These are phyloP conservation scores for Perca flavescens DNA, from an alignment of 2,113 vertebrate species.

Conservation along the genomic window DNA sequence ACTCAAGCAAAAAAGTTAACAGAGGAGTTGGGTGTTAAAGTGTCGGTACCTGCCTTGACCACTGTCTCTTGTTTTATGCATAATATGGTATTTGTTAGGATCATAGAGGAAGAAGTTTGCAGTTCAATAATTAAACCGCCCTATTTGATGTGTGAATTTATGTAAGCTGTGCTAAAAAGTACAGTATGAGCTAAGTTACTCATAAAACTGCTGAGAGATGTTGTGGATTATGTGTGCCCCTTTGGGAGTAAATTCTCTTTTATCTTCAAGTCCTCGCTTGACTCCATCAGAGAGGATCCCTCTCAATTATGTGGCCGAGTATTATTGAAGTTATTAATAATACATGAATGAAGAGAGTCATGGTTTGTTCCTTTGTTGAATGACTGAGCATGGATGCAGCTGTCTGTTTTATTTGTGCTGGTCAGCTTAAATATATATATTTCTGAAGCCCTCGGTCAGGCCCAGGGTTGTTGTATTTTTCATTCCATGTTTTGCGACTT, in stretches of 20 bases:
- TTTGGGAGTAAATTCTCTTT: not conserved
- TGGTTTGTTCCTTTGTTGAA: not conserved
- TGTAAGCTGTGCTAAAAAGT: not conserved
- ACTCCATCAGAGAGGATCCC: not conserved
- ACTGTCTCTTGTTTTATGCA: not conserved
- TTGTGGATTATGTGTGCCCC: not conserved
- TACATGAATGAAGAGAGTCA: not conserved
- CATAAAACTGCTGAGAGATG: not conserved
- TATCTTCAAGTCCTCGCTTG: not conserved
- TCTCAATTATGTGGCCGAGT: not conserved
- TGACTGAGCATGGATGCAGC: not conserved
- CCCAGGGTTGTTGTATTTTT: not conserved
- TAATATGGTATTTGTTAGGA: not conserved
- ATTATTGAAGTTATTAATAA: not conserved
- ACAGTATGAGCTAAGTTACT: not conserved
- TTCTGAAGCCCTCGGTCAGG: not conserved
- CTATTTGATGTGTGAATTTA: not conserved
- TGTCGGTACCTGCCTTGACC: not conserved
- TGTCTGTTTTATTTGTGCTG: not conserved
- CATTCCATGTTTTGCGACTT: not conserved
- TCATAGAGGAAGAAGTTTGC: not conserved
- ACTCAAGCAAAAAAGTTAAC: conserved; percentile 1
- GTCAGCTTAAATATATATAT: not conserved
- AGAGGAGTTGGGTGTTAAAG: not conserved
- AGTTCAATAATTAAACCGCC: not conserved